phyloP scores from a whole-genome alignment of 2,797 vertebrate species.

The Falco cherrug region DNA sequence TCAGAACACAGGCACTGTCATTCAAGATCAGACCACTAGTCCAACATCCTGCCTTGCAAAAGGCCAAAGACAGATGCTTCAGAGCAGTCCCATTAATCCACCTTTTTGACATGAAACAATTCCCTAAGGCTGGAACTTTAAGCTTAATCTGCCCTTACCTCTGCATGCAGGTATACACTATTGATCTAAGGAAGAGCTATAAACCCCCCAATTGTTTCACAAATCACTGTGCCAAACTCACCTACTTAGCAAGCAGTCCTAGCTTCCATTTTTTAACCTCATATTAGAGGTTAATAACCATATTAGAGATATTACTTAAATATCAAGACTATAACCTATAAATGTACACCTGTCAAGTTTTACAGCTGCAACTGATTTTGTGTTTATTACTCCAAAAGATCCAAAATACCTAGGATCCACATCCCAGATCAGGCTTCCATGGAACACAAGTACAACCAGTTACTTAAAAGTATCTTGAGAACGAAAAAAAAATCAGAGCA shows the following conservation, averaged over 20 bases:
- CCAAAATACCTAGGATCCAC: not conserved
- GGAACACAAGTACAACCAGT: not conserved
- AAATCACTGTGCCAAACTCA: not conserved
- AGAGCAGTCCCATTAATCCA: not conserved
- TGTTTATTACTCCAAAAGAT: not conserved
- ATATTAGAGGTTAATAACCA: too few relatives aligned
- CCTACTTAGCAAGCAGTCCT: not conserved
- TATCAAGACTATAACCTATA: rapidly evolving
- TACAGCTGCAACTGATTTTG: rapidly evolving
- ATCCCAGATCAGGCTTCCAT: not conserved
- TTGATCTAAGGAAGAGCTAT: not conserved
- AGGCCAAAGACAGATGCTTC: not conserved
- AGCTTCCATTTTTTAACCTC: not conserved
- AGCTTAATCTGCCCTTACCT: not conserved
- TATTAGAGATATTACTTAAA: not conserved
- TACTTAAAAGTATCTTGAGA: not conserved
- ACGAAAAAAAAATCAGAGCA: not conserved
- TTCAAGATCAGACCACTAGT: not conserved
- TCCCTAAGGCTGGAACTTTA: not conserved
- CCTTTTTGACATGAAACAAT: not conserved
- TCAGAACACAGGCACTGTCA: not conserved
- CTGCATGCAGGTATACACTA: not conserved
- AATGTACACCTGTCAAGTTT: rapidly evolving
- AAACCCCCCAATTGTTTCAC: not conserved
- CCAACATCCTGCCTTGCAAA: not conserved